Percentiles rank a stretch among this genome's conserved stretches.
Conservation (phyloP, 2,888 invertebrate genomes). For the Horisme vitalbata region DNA sequence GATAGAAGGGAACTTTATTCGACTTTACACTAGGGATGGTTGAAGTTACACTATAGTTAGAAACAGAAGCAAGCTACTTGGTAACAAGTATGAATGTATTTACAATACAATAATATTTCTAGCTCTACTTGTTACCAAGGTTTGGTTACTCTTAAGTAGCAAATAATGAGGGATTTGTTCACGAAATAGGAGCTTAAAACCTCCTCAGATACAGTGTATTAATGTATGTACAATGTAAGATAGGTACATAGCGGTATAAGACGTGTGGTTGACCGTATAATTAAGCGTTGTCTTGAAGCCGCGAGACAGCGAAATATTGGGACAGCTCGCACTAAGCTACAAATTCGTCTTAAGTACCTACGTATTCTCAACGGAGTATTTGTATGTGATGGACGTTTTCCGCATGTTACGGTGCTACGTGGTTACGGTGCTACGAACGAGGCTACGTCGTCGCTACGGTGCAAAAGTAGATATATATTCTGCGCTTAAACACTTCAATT, state of each 20-base stretch:
- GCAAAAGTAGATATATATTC: conserved; percentile 10
- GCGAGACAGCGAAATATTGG: conserved; percentile 32
- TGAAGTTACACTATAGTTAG: conserved; percentile 6
- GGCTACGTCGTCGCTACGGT: conserved; percentile 10
- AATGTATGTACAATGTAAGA: not conserved
- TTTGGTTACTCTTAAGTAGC: too few species aligned
- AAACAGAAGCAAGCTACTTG: not conserved
- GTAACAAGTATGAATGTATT: not conserved
- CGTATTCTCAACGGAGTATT: conserved; percentile 26
- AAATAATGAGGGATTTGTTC: too few species aligned
- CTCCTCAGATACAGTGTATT: not conserved
- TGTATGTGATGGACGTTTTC: conserved; percentile 26
- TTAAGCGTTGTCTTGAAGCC: conserved; percentile 31
- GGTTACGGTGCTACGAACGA: conserved; percentile 12
- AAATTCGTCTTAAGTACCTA: conserved; percentile 27
- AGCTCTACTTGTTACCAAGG: too few species aligned
- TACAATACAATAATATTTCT: not conserved
- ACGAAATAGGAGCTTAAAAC: not conserved
- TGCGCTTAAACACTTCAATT: conserved; percentile 1
- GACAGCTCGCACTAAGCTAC: conserved; percentile 29
- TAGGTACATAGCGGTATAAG: conserved; percentile 10
- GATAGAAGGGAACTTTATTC: conserved; percentile 13
- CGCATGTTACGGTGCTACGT: conserved; percentile 14
- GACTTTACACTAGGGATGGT: conserved; percentile 11
- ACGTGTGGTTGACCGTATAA: conserved; percentile 27